phyloP scores from a whole-genome alignment of 2,113 vertebrate genomes.

The Odontesthes bonariensis region DNA sequence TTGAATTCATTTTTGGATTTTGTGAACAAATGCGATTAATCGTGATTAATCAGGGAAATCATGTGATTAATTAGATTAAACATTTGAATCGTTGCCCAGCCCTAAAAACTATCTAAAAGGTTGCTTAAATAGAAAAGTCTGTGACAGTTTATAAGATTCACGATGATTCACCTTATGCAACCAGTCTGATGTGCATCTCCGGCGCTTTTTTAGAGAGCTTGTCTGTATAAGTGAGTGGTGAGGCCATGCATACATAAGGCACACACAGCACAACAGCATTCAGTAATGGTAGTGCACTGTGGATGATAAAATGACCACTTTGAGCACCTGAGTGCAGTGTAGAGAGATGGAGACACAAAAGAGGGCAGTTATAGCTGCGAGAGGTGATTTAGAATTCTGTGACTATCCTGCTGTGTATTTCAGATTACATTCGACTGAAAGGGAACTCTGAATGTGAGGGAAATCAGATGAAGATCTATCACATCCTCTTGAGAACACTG shows the following conservation, averaged over 20 bases:
- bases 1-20: no score
- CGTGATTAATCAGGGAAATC: no score
- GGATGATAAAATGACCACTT: background rate
- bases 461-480: conserved; percentile 17
- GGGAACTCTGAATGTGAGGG: conserved; percentile 1
- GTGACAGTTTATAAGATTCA: background rate
- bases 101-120: no score
- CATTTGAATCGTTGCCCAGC: no score
- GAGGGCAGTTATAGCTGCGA: background rate
- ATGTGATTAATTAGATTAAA: no score
- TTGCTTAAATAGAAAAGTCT: no score
- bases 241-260: background rate
- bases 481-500: conserved; percentile 2
- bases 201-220: background rate
- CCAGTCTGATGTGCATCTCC: conserved; percentile 14
- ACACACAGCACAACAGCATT: no score
- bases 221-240: no score
- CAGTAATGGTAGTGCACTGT: background rate
- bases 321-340: background rate
- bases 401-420: background rate
- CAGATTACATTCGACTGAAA: background rate
- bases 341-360: background rate
- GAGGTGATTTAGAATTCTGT: background rate
- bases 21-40: no score
- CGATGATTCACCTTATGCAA: conserved; percentile 34